These are phyloP conservation scores for Merops nubicus DNA, from an alignment of 2,113 vertebrate genomes.

Conservation along the genomic window DNA sequence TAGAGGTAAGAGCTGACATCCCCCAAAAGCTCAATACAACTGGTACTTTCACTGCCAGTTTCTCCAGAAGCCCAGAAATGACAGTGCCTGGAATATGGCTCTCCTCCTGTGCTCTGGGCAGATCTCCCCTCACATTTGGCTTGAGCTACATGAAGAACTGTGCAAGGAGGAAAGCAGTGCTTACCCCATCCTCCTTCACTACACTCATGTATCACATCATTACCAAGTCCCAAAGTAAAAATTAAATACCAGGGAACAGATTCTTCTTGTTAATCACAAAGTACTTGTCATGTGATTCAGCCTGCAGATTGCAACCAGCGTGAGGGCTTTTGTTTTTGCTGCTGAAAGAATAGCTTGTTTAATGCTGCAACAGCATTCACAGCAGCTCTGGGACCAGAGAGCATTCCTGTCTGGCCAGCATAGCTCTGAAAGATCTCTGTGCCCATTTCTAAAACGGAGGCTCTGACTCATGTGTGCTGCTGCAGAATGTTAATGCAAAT, in stretches of 20 bases:
- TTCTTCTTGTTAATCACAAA: not conserved
- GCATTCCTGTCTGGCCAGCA: not conserved
- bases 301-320: not conserved
- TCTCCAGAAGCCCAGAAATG: not conserved
- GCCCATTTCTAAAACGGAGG: not conserved
- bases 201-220: not conserved
- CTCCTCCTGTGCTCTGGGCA: not conserved
- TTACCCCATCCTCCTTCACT: not conserved
- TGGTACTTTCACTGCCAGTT: not conserved
- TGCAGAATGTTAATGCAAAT: conserved; percentile 6
- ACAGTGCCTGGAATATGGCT: not conserved
- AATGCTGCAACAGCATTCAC: conserved; percentile 16
- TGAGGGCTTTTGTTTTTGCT: not conserved
- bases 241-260: conserved; percentile 9
- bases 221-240: conserved; percentile 32
- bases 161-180: not conserved
- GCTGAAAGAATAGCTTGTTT: conserved; percentile 44
- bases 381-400: not conserved
- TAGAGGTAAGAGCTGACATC: not conserved
- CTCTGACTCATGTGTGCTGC: not conserved
- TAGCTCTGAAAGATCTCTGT: not conserved
- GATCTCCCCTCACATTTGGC: not conserved
- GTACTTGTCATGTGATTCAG: conserved; percentile 18
- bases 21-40: not conserved
- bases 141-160: not conserved